Base-by-base conservation (phyloP, 2,888 invertebrate genomes). In the Actias luna region DNA sequence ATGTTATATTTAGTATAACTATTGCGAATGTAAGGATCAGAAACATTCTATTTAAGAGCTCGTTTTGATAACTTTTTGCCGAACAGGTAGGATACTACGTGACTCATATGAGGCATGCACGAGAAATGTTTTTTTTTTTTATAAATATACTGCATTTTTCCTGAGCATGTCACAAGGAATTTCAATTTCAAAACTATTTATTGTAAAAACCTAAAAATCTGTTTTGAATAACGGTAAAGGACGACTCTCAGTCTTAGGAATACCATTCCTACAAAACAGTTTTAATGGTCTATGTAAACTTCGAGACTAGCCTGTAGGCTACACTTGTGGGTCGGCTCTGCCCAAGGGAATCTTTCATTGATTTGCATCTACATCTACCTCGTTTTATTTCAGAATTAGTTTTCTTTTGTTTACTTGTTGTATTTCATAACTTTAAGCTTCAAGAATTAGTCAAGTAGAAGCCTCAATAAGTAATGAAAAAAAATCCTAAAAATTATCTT, bases 311-410 rank as follows among this genome's bases (percentile, higher is more conserved):
- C 65, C 68, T 61, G 63, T 62, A 65, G 59, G 60, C 61, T 60
- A 65, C 35, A 64, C 67, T 68, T 61, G 65, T 65, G 65, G 74
- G 65, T 61, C 66, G 61, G 58, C 63, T 60, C 68, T 66, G 83
- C 84, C 80, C 81, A 72, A 64, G 82, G 84, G 84, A 82, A 71
- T 77, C 65, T 60, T 39, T 36, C 12, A 29, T 27, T 29, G 25
- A 52, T 66, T 68, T 66, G 72, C 73, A 74, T 72, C 14, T 5
- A 55, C n/a, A 55, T 27, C 77, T 67, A 69, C 66, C 68, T 70
- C 66, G 69, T 66, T 71, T 70, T 70, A 70, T 75, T 73, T 74
- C 69, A 69, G 65, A 67, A 68, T 68, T 73, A 68, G 65, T 75
- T 70, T 65, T 66, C 64, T 64, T 69, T 69, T 69, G 63, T 62